Evolutionary conservation across 2,888 invertebrate genomes (phyloP).

Genomic region (Willowsia nigromaculata): DNA sequence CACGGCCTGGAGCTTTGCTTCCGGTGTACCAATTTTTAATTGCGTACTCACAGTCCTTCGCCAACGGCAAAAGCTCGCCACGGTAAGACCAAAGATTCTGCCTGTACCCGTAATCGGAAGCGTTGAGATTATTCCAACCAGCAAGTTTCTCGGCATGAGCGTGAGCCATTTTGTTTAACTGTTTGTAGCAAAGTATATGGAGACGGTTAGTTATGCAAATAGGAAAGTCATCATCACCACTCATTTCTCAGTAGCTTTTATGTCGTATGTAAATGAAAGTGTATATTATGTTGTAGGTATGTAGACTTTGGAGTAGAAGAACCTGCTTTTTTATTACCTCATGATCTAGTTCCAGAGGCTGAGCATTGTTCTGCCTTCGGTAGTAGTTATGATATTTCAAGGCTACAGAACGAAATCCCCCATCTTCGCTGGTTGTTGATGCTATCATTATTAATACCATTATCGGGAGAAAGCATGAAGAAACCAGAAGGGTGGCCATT

Average conservation of each 20-base stretch:
- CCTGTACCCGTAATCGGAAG: slow-evolving; percentile 57
- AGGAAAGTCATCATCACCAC: background rate
- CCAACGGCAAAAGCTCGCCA: slow-evolving; percentile 72
- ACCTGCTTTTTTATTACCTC: slow-evolving; percentile 54
- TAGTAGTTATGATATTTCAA: slow-evolving; percentile 64
- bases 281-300: background rate
- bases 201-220: background rate
- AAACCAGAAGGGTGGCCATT: background rate
- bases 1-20: slow-evolving; percentile 67
- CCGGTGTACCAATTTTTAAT: slow-evolving; percentile 75
- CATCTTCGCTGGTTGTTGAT: slow-evolving; percentile 13
- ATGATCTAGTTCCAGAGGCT: slow-evolving; percentile 58
- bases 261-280: background rate
- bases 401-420: slow-evolving; percentile 63
- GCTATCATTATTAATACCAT: background rate
- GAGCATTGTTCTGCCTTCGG: slow-evolving; percentile 44
- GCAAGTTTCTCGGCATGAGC: slow-evolving; percentile 74
- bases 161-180: slow-evolving; percentile 76
- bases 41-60: slow-evolving; percentile 71
- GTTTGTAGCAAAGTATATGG: background rate
- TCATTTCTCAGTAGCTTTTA: slow-evolving; percentile 5
- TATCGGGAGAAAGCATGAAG: background rate
- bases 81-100: slow-evolving; percentile 73
- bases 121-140: slow-evolving; percentile 29
- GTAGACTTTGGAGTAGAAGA: too few relatives aligned